Base-by-base conservation (phyloP, 2,888 invertebrate genomes). In the Dicycla oo region DNA sequence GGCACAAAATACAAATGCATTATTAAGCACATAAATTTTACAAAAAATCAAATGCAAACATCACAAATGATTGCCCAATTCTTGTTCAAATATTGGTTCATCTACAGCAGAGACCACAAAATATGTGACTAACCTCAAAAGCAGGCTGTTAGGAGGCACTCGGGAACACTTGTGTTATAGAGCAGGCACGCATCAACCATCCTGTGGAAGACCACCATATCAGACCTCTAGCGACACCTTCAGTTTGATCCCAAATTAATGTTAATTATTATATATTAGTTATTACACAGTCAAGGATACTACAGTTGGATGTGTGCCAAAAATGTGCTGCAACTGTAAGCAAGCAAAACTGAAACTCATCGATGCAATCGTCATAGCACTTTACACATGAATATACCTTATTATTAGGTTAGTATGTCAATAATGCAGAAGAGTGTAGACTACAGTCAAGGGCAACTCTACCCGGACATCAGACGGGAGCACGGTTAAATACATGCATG, bases 111-210 rank as follows among this genome's bases (percentile, higher is more conserved):
- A 75, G 61, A 79, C 74, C 75, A 75, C 76, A 73, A 73, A 73
- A 83, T 78, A 72, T 69, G 63, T 73, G 69, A 95, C 96, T 95
- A 94, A 96, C 96, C 96, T 96, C 94, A 93, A 93, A 95, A 94
- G 90, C 95, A 95, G 95, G 95, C 95, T 81, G 93, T 96, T 95
- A 96, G 88, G 89, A 91, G 92, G 92, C 94, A 95, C 94, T 93
- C 94, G 80, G 94, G 93, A 92, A 90, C 94, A 94, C 94, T 93
- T 91, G 90, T 90, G 93, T 93, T 93, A 93, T 91, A 88, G 87
- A 88, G 88, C 88, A 91, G 92, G 91, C 93, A 93, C 92, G 92
- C 90, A 90, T 95, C 96, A 95, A 95, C 92, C 89, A 83, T 92
- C 95, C 96, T 95, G 95, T 91, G 94, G 90, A 95, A 94, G 88